phyloP scores from a whole-genome alignment of 2,113 vertebrate genomes.

The Dasyurus viverrinus region DNA sequence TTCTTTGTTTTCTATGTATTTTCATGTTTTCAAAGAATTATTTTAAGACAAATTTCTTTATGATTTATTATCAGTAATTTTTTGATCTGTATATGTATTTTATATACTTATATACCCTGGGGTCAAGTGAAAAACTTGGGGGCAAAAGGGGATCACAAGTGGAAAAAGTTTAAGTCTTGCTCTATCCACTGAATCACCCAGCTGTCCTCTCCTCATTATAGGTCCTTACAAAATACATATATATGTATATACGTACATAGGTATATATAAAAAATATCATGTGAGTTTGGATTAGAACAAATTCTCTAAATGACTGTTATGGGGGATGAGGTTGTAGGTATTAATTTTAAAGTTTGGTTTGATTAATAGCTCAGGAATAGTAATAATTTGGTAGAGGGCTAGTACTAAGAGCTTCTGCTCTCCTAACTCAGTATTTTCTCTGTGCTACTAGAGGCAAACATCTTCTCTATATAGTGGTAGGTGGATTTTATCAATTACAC shows the following conservation, averaged over 20 bases:
- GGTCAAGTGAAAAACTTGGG: too few relatives aligned
- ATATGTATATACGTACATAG: background rate
- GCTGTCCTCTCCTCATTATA: background rate
- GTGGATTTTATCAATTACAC: background rate
- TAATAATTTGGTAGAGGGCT: background rate
- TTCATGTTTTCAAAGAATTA: too few relatives aligned
- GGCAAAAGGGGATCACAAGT: too few relatives aligned
- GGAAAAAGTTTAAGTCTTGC: too few relatives aligned
- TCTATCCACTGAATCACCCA: too few relatives aligned
- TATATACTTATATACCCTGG: too few relatives aligned
- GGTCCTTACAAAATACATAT: background rate
- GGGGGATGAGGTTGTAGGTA: background rate
- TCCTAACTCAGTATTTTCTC: background rate
- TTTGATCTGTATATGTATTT: too few relatives aligned
- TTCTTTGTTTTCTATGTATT: too few relatives aligned
- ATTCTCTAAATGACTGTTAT: background rate
- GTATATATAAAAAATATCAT: background rate
- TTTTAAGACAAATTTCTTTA: too few relatives aligned
- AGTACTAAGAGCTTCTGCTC: too few relatives aligned
- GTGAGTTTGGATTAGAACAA: background rate
- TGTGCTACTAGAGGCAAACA: background rate
- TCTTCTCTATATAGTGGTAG: background rate
- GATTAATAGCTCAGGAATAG: background rate
- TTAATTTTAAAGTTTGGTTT: background rate
- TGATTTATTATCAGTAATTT: too few relatives aligned